Conservation (phyloP, 2,797 vertebrate genomes). For the Myripristis murdjan region DNA sequence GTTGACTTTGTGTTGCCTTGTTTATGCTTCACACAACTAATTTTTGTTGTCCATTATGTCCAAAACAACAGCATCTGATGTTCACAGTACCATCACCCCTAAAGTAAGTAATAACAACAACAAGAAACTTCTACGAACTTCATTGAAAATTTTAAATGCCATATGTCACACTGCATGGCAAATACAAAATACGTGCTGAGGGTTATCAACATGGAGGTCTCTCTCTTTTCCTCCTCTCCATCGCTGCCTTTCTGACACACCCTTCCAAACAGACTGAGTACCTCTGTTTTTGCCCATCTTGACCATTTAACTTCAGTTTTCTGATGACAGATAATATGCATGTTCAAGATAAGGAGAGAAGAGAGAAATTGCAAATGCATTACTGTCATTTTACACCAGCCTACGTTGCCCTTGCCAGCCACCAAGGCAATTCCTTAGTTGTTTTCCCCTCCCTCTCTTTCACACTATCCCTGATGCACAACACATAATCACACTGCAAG, state of each 20-base stretch:
- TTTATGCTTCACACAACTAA: conserved; percentile 34
- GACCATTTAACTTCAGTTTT: conserved; percentile 13
- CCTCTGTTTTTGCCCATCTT: neutral
- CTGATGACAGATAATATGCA: conserved; percentile 33
- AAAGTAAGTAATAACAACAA: conserved; percentile 37
- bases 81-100: conserved; percentile 11
- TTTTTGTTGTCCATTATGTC: conserved; percentile 29
- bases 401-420: conserved; percentile 34
- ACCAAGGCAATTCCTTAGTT: conserved; percentile 30
- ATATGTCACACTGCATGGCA: conserved; percentile 32
- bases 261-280: conserved; percentile 11
- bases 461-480: conserved; percentile 5
- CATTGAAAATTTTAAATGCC: conserved; percentile 35
- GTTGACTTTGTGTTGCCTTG: conserved; percentile 21
- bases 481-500: conserved; percentile 24
- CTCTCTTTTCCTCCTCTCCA: conserved; percentile 4
- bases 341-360: conserved; percentile 31
- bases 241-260: conserved; percentile 7
- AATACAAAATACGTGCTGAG: conserved; percentile 18
- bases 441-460: conserved; percentile 4
- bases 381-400: conserved; percentile 44
- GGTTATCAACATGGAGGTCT: neutral
- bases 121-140: conserved; percentile 17
- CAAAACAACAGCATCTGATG: conserved; percentile 42
- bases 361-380: conserved; percentile 18